Base-by-base conservation (phyloP, 2,888 invertebrate species). In the Sphaeridia pumilis region DNA sequence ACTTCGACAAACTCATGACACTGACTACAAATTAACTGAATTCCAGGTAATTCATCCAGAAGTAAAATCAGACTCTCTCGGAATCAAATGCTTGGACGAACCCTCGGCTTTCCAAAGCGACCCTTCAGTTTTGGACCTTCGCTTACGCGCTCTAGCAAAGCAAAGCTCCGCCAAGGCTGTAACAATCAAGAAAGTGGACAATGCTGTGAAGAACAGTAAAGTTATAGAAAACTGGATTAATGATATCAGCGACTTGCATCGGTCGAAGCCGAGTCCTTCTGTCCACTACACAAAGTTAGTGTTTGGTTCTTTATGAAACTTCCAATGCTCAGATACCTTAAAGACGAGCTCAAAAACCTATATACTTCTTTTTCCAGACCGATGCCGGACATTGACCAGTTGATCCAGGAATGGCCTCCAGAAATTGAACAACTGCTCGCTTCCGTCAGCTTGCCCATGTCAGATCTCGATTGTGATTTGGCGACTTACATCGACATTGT, bases 181-280 rank as follows among this genome's bases (percentile, higher is more conserved):
- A 66, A 75, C 75, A 61, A 58, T 64, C 1, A 64, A 64, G 38
- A 64, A 62, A 52, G 62, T 64, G 28, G 61, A 62, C 28, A 64
- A 64, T 49, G 84, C 89, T 0, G 92, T 92, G 63, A 83, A 83
- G 70, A 84, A 88, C 61, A 74, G 81, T 0, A 92, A 92, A 71
- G 83, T 88, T 25, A 87, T 98, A 55, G 94, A 97, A 60, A 85
- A 87, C 63, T 98, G 98, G 98, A 92, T 98, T 61, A 83, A 84
- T 53, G 94, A 92, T 68, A 92, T 97, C 60, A 83, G 85, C 65
- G 89, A 94, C 65, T 73, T 98, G 60, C 94, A 97, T 67, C 78
- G 87, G 60, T 83, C 84, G 34, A 93, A 92, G 69, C 87, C 90
- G 1, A 81, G 87, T 26, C 85, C 87, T 0, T 81, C 84, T 12